These are phyloP conservation scores for Tanypteryx hageni DNA, from an alignment of 2,888 invertebrate genomes.

Conservation along the genomic window DNA sequence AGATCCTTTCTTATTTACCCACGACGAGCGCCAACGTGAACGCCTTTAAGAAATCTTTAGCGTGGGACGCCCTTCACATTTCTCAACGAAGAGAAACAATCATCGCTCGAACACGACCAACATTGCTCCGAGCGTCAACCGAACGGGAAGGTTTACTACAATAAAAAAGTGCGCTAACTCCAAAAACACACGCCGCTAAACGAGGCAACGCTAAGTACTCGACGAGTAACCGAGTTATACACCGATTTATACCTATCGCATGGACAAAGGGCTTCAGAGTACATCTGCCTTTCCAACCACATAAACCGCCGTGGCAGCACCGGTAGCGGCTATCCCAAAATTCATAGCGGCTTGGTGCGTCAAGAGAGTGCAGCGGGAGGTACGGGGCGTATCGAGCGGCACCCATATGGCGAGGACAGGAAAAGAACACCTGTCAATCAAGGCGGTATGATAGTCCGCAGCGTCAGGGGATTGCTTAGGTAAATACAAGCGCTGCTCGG, in stretches of 20 bases:
- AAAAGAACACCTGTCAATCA: slow-evolving; percentile 61
- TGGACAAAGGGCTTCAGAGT: neutral
- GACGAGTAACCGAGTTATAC: neutral
- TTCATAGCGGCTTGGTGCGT: slow-evolving; percentile 35
- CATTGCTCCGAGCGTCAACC: neutral
- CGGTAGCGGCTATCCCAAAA: slow-evolving; percentile 42
- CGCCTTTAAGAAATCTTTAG: no score
- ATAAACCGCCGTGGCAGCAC: slow-evolving; percentile 17
- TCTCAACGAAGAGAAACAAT: neutral
- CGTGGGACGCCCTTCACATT: no score
- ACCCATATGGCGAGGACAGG: slow-evolving; percentile 60
- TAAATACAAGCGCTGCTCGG: neutral
- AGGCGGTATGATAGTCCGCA: slow-evolving; percentile 21
- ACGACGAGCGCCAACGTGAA: no score
- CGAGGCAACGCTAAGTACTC: neutral
- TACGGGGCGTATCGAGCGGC: slow-evolving; percentile 46
- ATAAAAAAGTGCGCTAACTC: neutral
- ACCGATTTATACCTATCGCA: no score
- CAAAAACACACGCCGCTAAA: neutral
- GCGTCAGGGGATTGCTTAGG: neutral
- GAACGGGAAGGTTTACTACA: neutral
- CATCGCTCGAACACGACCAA: neutral
- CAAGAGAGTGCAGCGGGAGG: neutral
- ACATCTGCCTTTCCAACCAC: neutral
- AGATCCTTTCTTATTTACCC: no score